Percentiles rank a stretch among this genome's conserved stretches.
Evolutionary conservation across 2,113 vertebrate species (phyloP).

Genomic region (Myiagra hebetior): DNA sequence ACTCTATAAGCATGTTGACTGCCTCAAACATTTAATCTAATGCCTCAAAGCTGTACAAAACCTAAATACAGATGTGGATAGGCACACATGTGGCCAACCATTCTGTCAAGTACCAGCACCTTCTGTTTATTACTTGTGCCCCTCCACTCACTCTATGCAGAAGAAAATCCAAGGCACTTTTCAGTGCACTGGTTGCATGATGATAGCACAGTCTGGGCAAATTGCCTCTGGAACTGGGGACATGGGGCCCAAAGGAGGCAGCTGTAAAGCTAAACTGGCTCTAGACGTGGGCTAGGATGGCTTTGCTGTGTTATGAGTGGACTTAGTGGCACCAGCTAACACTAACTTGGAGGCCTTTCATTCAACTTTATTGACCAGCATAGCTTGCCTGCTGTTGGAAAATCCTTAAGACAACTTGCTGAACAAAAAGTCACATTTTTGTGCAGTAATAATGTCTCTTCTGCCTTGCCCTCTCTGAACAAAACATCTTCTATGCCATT

Average conservation of each 20-base stretch:
- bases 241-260: neutral
- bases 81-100: rapidly evolving
- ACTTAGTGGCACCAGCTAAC: neutral
- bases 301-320: neutral
- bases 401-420: neutral
- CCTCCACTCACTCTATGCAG: neutral
- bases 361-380: neutral
- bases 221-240: neutral
- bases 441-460: neutral
- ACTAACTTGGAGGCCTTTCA: neutral
- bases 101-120: neutral
- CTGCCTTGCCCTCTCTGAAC: neutral
- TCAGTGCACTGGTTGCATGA: neutral
- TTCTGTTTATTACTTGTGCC: neutral
- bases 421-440: neutral
- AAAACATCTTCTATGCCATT: neutral
- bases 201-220: neutral
- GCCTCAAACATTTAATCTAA: neutral
- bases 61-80: neutral
- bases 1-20: neutral
- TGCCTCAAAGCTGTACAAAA: neutral
- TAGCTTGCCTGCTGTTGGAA: neutral
- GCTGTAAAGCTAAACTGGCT: neutral
- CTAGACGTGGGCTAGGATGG: neutral
- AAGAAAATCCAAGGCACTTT: neutral